These are phyloP conservation scores for Lytechinus pictus DNA, from an alignment of 35 echinoderm and acorn worm genomes.

Conservation along the genomic window DNA sequence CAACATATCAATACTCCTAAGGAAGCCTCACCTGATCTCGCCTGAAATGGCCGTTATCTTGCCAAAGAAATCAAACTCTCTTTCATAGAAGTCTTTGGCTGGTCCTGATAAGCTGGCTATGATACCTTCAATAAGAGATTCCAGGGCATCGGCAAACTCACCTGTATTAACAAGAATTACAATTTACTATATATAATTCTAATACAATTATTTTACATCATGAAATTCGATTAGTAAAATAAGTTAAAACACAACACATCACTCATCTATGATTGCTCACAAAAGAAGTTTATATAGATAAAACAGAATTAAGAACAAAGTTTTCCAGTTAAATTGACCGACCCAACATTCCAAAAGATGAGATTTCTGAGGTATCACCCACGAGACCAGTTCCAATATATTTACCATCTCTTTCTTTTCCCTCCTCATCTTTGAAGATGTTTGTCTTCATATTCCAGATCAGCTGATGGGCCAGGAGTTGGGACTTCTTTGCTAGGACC, in stretches of 20 bases:
- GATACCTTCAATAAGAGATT: constrained; percentile 81
- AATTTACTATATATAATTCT: neutral
- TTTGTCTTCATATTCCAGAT: constrained; percentile 99
- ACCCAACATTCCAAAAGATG: too few species aligned
- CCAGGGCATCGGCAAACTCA: constrained; percentile 95
- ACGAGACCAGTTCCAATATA: neutral
- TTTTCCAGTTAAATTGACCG: too few species aligned
- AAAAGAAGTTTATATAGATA: neutral
- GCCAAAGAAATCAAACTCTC: constrained; percentile 99
- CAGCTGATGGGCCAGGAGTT: constrained; percentile 91
- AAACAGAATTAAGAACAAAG: neutral
- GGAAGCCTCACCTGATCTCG: constrained; percentile 85
- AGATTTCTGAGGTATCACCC: too few species aligned
- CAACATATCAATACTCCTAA: too few species aligned
- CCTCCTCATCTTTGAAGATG: constrained; percentile 95
- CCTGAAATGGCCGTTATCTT: constrained; percentile 99
- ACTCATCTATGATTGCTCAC: neutral
- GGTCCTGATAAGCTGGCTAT: constrained; percentile 82
- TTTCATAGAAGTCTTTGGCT: constrained; percentile 95
- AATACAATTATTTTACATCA: neutral
- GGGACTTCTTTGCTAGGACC: constrained; percentile 88
- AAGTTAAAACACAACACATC: neutral
- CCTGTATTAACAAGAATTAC: constrained; percentile 40
- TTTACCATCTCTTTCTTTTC: constrained; percentile 95
- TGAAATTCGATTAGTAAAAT: neutral